Conservation (phyloP, 2,113 vertebrate species). For the Geococcyx californianus region DNA sequence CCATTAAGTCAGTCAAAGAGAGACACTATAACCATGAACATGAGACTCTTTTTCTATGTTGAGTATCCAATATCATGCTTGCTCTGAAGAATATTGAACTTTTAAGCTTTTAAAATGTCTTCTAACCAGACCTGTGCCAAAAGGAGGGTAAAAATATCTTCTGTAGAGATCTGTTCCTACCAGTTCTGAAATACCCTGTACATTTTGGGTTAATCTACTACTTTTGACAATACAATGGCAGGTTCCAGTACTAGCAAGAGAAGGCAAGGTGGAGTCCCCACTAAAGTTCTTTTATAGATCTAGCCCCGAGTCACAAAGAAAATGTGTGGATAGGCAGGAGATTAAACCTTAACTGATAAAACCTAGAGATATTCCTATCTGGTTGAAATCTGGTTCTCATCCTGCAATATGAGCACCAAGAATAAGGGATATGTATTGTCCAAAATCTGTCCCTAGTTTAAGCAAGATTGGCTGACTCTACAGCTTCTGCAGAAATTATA, state of each 20-base stretch:
- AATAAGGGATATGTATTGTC: neutral
- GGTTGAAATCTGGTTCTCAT: neutral
- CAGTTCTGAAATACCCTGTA: neutral
- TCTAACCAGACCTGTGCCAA: neutral
- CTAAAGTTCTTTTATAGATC: neutral
- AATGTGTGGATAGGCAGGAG: neutral
- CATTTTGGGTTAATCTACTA: neutral
- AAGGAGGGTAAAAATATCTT: neutral
- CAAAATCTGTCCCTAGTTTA: neutral
- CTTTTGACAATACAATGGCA: neutral
- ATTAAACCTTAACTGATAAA: neutral
- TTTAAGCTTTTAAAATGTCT: neutral
- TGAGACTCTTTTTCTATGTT: neutral
- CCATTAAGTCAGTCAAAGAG: neutral
- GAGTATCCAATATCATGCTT: neutral
- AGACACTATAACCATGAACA: neutral
- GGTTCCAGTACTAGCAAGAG: neutral
- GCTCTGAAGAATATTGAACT: neutral
- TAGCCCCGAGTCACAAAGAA: neutral
- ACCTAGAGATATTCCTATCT: neutral
- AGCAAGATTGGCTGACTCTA: neutral
- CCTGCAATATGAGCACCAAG: neutral
- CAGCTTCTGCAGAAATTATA: neutral
- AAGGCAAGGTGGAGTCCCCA: neutral
- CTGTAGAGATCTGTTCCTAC: neutral